Conservation (phyloP, 2,797 vertebrate species). For the Peromyscus nudipes region DNA sequence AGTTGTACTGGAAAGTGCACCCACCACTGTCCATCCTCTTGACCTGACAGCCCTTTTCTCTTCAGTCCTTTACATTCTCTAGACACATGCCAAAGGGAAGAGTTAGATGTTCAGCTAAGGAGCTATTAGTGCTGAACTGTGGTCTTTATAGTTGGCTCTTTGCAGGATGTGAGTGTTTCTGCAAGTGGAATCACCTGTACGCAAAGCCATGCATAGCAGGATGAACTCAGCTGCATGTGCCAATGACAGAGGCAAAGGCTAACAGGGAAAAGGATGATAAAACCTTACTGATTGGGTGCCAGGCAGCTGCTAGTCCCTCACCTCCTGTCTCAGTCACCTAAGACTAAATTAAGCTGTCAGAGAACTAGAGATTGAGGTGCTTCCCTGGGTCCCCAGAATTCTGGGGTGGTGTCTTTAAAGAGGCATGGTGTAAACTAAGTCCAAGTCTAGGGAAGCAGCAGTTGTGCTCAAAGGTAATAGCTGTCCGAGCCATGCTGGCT, state of each 20-base stretch:
- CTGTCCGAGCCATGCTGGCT: background rate
- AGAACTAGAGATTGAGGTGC: background rate
- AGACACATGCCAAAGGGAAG: too few relatives aligned
- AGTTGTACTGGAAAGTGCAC: too few relatives aligned
- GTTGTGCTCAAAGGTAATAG: background rate
- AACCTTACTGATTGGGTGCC: background rate
- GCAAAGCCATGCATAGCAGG: background rate
- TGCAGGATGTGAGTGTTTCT: too few relatives aligned
- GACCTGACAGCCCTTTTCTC: too few relatives aligned
- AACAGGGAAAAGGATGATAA: background rate
- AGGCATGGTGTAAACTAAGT: background rate
- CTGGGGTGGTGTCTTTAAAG: background rate
- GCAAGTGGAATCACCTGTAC: conserved; percentile 22
- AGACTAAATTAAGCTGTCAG: background rate
- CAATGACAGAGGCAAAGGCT: background rate
- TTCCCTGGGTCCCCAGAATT: background rate
- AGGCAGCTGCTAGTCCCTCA: background rate
- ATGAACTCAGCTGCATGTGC: conserved; percentile 7
- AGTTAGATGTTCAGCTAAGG: too few relatives aligned
- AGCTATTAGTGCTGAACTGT: too few relatives aligned
- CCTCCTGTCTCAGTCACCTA: background rate
- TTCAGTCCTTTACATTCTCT: too few relatives aligned
- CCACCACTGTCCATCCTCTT: too few relatives aligned
- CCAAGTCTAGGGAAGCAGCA: background rate
- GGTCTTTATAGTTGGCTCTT: too few relatives aligned